phyloP scores from a whole-genome alignment of 2,888 invertebrate species.

The Pelosia muscerda region DNA sequence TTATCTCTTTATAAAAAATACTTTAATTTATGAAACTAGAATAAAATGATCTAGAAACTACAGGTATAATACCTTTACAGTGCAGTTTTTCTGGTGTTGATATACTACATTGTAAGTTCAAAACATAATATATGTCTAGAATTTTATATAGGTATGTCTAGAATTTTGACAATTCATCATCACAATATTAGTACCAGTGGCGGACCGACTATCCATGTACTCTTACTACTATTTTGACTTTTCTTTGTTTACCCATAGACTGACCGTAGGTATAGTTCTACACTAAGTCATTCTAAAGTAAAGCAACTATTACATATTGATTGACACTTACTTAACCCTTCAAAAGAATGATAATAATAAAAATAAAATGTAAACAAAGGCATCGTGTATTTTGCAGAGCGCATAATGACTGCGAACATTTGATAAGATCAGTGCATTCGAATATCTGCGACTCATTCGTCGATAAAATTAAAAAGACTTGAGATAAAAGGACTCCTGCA shows the following conservation, averaged over 20 bases:
- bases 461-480: constrained; percentile 30
- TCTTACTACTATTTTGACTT: neutral
- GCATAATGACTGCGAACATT: constrained; percentile 72
- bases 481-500: constrained; percentile 57
- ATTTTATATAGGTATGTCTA: neutral
- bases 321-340: neutral
- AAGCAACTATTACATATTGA: neutral
- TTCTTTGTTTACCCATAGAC: neutral
- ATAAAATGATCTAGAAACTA: no score
- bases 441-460: constrained; percentile 54
- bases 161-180: neutral
- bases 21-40: no score
- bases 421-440: constrained; percentile 71
- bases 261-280: neutral
- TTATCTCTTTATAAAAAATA: no score
- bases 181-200: neutral
- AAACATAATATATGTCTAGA: no score
- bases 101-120: no score
- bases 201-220: neutral
- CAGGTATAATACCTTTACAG: no score
- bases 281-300: neutral
- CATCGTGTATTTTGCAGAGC: constrained; percentile 51
- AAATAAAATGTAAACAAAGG: constrained; percentile 14
- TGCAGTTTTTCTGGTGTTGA: no score
- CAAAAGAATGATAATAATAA: neutral